Conservation (phyloP, 2,888 invertebrate species). For the Zygaena filipendulae region DNA sequence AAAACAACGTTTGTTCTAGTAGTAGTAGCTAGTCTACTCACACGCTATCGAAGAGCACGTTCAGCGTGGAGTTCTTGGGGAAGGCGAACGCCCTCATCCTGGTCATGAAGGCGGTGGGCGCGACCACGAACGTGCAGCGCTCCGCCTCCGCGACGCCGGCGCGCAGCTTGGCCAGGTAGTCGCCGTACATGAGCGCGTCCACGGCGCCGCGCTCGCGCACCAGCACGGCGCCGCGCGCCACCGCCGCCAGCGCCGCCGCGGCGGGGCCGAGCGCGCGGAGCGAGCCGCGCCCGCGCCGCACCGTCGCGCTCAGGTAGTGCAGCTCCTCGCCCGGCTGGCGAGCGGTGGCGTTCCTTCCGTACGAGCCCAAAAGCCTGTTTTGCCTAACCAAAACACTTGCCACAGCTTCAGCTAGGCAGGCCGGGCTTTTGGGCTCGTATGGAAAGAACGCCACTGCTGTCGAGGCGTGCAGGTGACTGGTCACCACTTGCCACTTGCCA, state of each 20-base stretch:
- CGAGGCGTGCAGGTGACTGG: not conserved
- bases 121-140: slow-evolving; percentile 82
- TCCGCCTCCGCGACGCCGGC: slow-evolving; percentile 67
- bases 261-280: slow-evolving; percentile 35
- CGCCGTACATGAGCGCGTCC: slow-evolving; percentile 75
- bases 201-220: slow-evolving; percentile 78
- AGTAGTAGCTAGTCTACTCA: too few relatives aligned
- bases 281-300: slow-evolving; percentile 41
- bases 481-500: too few relatives aligned
- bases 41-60: slow-evolving; percentile 74
- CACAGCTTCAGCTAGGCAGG: too few relatives aligned
- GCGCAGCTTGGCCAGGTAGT: slow-evolving; percentile 73
- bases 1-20: too few relatives aligned
- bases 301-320: slow-evolving; percentile 45
- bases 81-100: slow-evolving; percentile 80
- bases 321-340: slow-evolving; percentile 47
- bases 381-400: too few relatives aligned
- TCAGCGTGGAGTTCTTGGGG: slow-evolving; percentile 69
- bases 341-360: too few relatives aligned
- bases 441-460: not conserved
- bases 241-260: slow-evolving; percentile 33
- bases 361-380: too few relatives aligned
- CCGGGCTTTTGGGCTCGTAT: too few relatives aligned
- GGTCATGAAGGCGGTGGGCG: slow-evolving; percentile 73
- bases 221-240: slow-evolving; percentile 42